These are phyloP conservation scores for Macropis europaea DNA, from an alignment of 2,888 invertebrate genomes.

Conservation along the genomic window DNA sequence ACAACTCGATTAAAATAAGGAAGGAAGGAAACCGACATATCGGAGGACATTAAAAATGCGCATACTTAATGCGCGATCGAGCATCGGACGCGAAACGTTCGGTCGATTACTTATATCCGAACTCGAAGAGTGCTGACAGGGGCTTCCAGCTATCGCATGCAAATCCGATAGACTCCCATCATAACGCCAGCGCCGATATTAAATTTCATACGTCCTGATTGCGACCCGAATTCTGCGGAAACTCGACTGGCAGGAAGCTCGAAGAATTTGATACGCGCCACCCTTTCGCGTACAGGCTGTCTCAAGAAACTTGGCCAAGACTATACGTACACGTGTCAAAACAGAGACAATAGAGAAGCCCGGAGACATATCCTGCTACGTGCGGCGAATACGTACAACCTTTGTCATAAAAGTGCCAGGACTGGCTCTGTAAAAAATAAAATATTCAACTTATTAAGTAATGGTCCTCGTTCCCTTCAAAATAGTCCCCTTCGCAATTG, in stretches of 20 bases:
- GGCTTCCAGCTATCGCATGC: slow-evolving; percentile 39
- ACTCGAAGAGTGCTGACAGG: slow-evolving; percentile 26
- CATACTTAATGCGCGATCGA: neutral
- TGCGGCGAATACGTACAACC: too few relatives aligned
- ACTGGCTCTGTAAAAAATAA: too few relatives aligned
- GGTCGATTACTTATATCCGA: slow-evolving; percentile 26
- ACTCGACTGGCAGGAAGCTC: slow-evolving; percentile 23
- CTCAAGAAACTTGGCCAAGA: too few relatives aligned
- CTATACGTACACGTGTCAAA: too few relatives aligned
- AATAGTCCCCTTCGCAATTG: too few relatives aligned
- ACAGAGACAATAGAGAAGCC: too few relatives aligned
- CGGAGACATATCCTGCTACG: too few relatives aligned
- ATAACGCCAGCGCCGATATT: slow-evolving; percentile 40
- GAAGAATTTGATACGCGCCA: slow-evolving; percentile 36
- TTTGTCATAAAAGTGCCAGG: too few relatives aligned
- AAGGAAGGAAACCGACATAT: slow-evolving; percentile 9
- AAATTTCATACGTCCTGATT: slow-evolving; percentile 56
- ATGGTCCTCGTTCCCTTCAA: too few relatives aligned
- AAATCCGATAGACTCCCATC: slow-evolving; percentile 44
- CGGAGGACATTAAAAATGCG: neutral
- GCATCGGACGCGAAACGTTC: neutral
- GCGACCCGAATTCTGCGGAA: slow-evolving; percentile 45
- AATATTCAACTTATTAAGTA: too few relatives aligned
- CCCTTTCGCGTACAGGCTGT: neutral
- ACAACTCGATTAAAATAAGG: too few relatives aligned